Evolutionary conservation across 2,113 vertebrate species (phyloP).

Genomic region (Pyxicephalus adspersus): DNA sequence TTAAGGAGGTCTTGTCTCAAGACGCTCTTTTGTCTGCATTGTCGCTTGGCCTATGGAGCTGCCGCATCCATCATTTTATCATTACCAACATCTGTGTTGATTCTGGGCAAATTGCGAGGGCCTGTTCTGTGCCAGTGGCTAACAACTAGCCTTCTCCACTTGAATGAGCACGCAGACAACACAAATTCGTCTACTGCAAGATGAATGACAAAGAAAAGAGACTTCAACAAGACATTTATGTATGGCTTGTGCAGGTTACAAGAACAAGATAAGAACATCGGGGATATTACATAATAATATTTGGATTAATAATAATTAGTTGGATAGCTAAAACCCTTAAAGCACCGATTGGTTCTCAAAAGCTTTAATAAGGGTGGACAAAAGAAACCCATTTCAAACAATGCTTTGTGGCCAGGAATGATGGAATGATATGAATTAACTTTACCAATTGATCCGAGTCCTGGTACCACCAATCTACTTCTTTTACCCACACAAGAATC

Average conservation of each 20-base stretch:
- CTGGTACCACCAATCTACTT: too few relatives aligned
- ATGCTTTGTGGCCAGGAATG: too few relatives aligned
- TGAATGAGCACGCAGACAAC: constrained; percentile 56
- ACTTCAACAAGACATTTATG: constrained; percentile 69
- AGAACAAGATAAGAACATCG: neutral
- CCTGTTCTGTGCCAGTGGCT: constrained; percentile 52
- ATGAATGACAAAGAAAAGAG: constrained; percentile 68
- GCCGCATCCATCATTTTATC: constrained; percentile 49
- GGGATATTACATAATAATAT: constrained; percentile 9
- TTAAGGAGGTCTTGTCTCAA: constrained; percentile 28
- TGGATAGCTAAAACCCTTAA: too few relatives aligned
- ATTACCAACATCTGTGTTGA: neutral
- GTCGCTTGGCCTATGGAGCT: neutral
- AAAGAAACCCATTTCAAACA: too few relatives aligned
- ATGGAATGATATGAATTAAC: too few relatives aligned
- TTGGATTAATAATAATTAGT: too few relatives aligned
- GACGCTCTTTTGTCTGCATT: constrained; percentile 57
- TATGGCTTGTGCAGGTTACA: constrained; percentile 57
- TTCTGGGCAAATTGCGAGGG: constrained; percentile 33
- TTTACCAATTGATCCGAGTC: too few relatives aligned
- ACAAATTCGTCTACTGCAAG: constrained; percentile 67
- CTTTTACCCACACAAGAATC: too few relatives aligned
- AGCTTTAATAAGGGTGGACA: too few relatives aligned
- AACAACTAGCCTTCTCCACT: constrained; percentile 60
- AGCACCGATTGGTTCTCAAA: too few relatives aligned